phyloP scores from a whole-genome alignment of 2,797 vertebrate species.

The Ambastaia sidthimunki region DNA sequence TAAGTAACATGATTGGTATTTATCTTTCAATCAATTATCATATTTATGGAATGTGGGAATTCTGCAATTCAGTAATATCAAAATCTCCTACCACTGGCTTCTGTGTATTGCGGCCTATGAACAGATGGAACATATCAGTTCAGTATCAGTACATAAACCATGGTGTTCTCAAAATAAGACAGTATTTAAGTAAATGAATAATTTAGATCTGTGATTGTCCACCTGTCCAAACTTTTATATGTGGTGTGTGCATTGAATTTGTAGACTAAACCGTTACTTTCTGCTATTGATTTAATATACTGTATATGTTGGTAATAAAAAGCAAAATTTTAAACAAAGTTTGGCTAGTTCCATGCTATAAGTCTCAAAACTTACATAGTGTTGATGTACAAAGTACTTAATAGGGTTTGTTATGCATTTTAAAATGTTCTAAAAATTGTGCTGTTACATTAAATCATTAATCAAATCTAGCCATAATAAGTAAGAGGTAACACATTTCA shows the following conservation, averaged over 20 bases:
- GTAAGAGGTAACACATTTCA: too few species aligned
- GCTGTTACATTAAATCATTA: neutral
- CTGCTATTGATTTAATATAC: neutral
- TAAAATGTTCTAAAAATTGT: neutral
- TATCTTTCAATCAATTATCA: conserved; percentile 23
- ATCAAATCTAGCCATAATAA: neutral
- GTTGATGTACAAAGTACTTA: neutral
- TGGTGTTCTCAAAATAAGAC: conserved; percentile 31
- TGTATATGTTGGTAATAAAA: conserved; percentile 6
- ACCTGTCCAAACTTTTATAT: neutral
- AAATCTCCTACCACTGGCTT: conserved; percentile 39
- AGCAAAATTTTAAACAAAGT: conserved; percentile 4
- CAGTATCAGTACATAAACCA: conserved; percentile 31
- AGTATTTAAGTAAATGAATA: conserved; percentile 1
- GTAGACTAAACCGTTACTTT: conserved; percentile 24
- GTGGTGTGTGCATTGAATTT: neutral
- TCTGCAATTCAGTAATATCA: conserved; percentile 30
- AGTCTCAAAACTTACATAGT: neutral
- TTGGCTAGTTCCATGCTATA: neutral
- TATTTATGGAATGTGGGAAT: conserved; percentile 38
- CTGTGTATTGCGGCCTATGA: conserved; percentile 31
- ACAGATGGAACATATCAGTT: conserved; percentile 42
- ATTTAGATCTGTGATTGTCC: conserved; percentile 2
- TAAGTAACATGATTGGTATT: neutral
- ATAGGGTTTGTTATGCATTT: neutral